phyloP scores from a whole-genome alignment of 2,888 invertebrate genomes.

The Cheiracanthium punctorium region DNA sequence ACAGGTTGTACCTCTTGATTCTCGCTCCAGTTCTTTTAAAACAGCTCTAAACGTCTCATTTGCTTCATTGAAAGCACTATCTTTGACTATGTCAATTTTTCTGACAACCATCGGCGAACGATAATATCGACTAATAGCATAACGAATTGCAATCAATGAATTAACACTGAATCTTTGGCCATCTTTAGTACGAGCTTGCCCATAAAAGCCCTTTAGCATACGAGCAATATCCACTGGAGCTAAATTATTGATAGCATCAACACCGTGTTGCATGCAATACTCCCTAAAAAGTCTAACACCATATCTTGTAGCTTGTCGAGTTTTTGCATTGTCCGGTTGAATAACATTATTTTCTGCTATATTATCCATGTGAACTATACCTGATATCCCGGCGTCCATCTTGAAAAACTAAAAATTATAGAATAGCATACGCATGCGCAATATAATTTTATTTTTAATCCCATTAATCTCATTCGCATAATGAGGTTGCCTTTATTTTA shows the following conservation, averaged over 20 bases:
- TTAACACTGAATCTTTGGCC: slow-evolving; percentile 71
- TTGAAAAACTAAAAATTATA: slow-evolving; percentile 70
- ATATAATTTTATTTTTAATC: slow-evolving; percentile 70
- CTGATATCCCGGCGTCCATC: slow-evolving; percentile 68
- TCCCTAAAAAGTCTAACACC: slow-evolving; percentile 70
- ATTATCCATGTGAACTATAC: slow-evolving; percentile 64
- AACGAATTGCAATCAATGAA: slow-evolving; percentile 71
- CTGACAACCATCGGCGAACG: slow-evolving; percentile 68
- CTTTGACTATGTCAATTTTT: slow-evolving; percentile 71
- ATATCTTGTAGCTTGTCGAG: slow-evolving; percentile 70
- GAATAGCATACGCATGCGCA: slow-evolving; percentile 70
- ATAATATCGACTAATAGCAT: slow-evolving; percentile 71
- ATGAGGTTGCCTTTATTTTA: slow-evolving; percentile 69
- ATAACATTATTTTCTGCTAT: slow-evolving; percentile 22
- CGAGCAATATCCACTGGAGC: slow-evolving; percentile 68
- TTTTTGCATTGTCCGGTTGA: slow-evolving; percentile 70
- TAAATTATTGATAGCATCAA: slow-evolving; percentile 67
- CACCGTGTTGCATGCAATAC: slow-evolving; percentile 67
- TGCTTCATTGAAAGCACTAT: slow-evolving; percentile 69
- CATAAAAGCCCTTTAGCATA: slow-evolving; percentile 70
- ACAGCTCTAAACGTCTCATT: slow-evolving; percentile 69
- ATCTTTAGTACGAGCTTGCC: slow-evolving; percentile 71
- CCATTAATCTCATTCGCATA: slow-evolving; percentile 70
- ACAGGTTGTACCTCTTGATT: slow-evolving; percentile 60
- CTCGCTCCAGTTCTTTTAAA: slow-evolving; percentile 65